Evolutionary conservation across 2,888 invertebrate species (phyloP).

Genomic region (Catotricha subobsoleta): DNA sequence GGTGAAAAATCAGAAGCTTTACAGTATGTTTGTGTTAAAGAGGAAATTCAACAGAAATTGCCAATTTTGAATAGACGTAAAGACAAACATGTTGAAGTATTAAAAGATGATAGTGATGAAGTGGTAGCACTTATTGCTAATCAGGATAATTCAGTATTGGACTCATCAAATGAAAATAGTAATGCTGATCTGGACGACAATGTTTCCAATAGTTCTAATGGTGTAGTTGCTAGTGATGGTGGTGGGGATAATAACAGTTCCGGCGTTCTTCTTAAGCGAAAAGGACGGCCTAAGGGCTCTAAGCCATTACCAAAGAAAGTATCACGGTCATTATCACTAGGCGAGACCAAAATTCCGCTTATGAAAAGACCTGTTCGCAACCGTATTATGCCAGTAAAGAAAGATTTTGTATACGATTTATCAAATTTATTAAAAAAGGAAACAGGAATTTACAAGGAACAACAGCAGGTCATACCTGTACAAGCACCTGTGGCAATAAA

Average conservation of each 20-base stretch:
- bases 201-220: background rate
- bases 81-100: background rate
- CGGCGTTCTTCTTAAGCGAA: background rate
- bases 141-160: background rate
- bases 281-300: background rate
- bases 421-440: slow-evolving; percentile 35
- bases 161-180: slow-evolving; percentile 1
- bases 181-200: background rate
- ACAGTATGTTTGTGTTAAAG: background rate
- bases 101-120: background rate
- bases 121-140: background rate
- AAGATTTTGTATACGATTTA: slow-evolving; percentile 55
- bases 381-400: slow-evolving; percentile 43
- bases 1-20: slow-evolving; percentile 24
- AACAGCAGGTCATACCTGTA: background rate
- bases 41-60: background rate
- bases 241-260: background rate
- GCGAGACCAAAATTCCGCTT: background rate
- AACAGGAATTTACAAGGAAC: slow-evolving; percentile 2
- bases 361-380: slow-evolving; percentile 41
- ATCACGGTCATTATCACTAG: background rate
- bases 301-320: background rate
- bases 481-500: background rate
- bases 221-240: background rate
- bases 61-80: background rate